phyloP scores from a whole-genome alignment of 2,113 vertebrate species.

The Callipepla californica region DNA sequence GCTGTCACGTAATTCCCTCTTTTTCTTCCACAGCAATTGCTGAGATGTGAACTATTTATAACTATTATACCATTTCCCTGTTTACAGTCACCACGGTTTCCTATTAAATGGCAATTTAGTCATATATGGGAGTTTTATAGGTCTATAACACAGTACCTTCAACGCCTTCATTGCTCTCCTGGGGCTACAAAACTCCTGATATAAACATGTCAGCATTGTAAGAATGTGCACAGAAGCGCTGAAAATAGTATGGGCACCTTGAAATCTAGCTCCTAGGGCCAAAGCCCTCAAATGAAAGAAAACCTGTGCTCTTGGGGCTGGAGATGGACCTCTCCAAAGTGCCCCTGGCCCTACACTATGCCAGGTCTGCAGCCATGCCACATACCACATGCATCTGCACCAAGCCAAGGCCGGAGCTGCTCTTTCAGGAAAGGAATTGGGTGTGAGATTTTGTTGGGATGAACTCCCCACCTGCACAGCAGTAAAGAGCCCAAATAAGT shows the following conservation, averaged over 20 bases:
- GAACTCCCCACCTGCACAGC: background rate
- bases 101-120: background rate
- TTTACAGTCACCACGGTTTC: background rate
- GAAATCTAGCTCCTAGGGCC: background rate
- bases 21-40: background rate
- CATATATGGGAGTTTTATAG: background rate
- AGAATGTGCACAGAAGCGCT: background rate
- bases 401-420: background rate
- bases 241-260: background rate
- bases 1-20: background rate
- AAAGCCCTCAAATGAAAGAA: background rate
- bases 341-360: background rate
- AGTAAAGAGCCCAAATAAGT: background rate
- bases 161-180: background rate
- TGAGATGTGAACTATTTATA: background rate
- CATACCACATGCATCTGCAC: background rate
- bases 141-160: background rate
- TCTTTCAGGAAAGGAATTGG: background rate
- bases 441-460: background rate
- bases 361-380: background rate
- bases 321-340: accelerated
- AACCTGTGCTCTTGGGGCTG: accelerated
- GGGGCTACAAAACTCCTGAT: background rate
- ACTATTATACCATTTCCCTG: background rate
- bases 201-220: background rate